phyloP scores from a whole-genome alignment of 2,113 vertebrate species.

The Dryoscopus gambensis region DNA sequence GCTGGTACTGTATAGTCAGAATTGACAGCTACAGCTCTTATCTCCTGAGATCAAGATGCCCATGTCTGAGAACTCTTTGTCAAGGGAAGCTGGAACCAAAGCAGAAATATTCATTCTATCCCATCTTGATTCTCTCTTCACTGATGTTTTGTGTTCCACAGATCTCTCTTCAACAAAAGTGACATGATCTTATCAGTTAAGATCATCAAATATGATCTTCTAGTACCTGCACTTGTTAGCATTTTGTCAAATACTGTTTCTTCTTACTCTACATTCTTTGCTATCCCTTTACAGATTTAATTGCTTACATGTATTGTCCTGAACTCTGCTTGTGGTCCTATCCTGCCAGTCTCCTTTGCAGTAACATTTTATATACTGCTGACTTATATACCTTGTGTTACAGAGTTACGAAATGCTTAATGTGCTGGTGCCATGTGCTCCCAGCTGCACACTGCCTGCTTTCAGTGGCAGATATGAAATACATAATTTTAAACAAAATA shows the following conservation, averaged over 20 bases:
- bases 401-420: not conserved
- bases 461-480: not conserved
- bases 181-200: not conserved
- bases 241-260: not conserved
- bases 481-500: not conserved
- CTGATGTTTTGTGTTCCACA: not conserved
- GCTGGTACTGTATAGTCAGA: not conserved
- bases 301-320: not conserved
- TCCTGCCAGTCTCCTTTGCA: not conserved
- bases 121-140: not conserved
- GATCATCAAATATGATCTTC: not conserved
- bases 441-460: not conserved
- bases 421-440: accelerated
- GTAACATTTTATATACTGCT: not conserved
- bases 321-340: not conserved
- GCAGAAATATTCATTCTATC: not conserved
- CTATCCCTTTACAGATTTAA: not conserved
- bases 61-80: not conserved
- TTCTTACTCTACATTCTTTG: not conserved
- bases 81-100: not conserved
- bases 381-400: not conserved
- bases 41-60: not conserved
- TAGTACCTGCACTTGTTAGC: not conserved
- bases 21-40: not conserved
- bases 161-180: not conserved